Percentiles rank a stretch among this genome's conserved stretches.
phyloP scores from a whole-genome alignment of 2,888 invertebrate genomes.

The Rhamnusium bicolor region DNA sequence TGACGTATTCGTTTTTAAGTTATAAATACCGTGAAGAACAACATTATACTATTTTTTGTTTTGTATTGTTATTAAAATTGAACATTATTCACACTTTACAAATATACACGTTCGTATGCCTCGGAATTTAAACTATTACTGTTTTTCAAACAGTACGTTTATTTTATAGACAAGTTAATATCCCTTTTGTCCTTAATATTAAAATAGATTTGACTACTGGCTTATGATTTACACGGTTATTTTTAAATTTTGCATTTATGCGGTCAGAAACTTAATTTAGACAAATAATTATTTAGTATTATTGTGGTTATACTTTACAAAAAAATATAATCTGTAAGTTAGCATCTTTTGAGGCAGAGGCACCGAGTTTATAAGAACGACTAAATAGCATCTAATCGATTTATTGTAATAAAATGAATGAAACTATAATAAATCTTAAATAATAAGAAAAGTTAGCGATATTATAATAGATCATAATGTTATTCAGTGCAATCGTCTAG shows the following conservation, averaged over 20 bases:
- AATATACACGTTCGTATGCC: conserved; percentile 12
- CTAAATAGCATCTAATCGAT: no score
- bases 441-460: no score
- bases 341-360: not conserved
- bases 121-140: conserved; percentile 19
- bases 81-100: conserved; percentile 21
- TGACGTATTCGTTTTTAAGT: not conserved
- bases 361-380: not conserved
- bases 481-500: no score
- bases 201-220: not conserved
- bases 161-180: not conserved
- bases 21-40: not conserved
- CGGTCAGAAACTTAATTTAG: conserved; percentile 5
- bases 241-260: not conserved
- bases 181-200: conserved; percentile 10
- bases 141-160: conserved; percentile 8
- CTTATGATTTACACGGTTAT: not conserved
- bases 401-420: no score
- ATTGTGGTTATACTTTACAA: not conserved
- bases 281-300: conserved; percentile 3
- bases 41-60: not conserved
- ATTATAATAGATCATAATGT: no score
- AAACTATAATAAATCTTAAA: no score
- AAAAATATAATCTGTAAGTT: not conserved
- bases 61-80: not conserved